phyloP scores from a whole-genome alignment of 2,797 vertebrate species.

The Pantherophis vulpinus region DNA sequence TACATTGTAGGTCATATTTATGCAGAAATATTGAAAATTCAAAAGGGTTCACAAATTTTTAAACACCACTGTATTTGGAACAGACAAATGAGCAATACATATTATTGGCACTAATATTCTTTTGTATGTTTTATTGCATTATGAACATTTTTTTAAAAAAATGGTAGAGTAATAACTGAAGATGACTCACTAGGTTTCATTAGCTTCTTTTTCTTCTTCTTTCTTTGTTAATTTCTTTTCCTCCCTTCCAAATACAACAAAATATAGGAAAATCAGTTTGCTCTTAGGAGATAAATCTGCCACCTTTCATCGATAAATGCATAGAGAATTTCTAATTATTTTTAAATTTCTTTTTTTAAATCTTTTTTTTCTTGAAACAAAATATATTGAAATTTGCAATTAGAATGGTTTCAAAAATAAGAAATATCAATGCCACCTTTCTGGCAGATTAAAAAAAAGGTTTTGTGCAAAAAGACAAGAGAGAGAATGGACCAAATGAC shows the following conservation, averaged over 20 bases:
- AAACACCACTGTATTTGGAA: constrained; percentile 8
- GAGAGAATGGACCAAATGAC: not conserved
- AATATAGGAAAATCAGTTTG: not conserved
- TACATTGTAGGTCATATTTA: not conserved
- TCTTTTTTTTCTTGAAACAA: not conserved
- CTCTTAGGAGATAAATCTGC: not conserved
- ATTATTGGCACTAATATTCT: constrained; percentile 36
- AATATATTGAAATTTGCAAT: not conserved
- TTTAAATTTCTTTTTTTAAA: not conserved
- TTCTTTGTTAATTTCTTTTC: not conserved
- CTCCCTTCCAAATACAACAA: not conserved
- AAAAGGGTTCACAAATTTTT: not conserved
- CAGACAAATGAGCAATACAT: not conserved
- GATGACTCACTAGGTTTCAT: not conserved
- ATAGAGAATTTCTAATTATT: not conserved
- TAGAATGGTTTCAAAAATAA: not conserved
- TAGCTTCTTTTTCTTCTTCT: not conserved
- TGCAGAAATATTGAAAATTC: not conserved
- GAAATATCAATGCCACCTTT: not conserved
- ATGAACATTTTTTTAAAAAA: constrained; percentile 35
- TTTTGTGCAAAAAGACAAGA: not conserved
- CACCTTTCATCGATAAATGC: not conserved
- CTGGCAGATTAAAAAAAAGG: not conserved
- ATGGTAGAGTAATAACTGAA: constrained; percentile 11
- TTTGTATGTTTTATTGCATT: constrained; percentile 10